phyloP scores from a whole-genome alignment of 2,888 invertebrate genomes.

The Melinaea menophilus region DNA sequence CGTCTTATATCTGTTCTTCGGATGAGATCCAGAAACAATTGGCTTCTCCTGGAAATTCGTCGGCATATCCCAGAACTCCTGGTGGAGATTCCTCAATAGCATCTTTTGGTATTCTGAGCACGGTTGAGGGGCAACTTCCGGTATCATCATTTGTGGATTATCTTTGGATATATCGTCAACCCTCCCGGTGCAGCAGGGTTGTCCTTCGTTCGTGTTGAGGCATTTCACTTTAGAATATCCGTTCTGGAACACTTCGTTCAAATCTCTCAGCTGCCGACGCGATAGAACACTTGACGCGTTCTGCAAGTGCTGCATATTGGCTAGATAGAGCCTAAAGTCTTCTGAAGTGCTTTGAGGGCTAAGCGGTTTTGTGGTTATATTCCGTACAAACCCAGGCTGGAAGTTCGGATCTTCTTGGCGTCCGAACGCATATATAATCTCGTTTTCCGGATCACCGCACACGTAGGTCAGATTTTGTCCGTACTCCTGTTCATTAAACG shows the following conservation, averaged over 20 bases:
- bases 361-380: conserved; percentile 81
- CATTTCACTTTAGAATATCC: conserved; percentile 72
- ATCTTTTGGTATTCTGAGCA: conserved; percentile 80
- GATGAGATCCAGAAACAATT: conserved; percentile 91
- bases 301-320: conserved; percentile 84
- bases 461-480: conserved; percentile 66
- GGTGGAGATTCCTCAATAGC: conserved; percentile 80
- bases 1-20: conserved; percentile 93
- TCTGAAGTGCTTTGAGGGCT: conserved; percentile 82
- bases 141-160: conserved; percentile 63
- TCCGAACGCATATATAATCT: conserved; percentile 72
- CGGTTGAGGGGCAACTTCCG: conserved; percentile 60
- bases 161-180: conserved; percentile 53
- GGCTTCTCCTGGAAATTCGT: conserved; percentile 94
- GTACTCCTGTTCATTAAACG: conserved; percentile 63
- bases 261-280: conserved; percentile 78
- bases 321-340: conserved; percentile 83
- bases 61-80: conserved; percentile 97
- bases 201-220: conserved; percentile 48
- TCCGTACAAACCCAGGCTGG: conserved; percentile 65
- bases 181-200: conserved; percentile 57
- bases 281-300: conserved; percentile 82
- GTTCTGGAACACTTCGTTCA: conserved; percentile 78
- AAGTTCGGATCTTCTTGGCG: conserved; percentile 60
- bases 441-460: conserved; percentile 71